Conservation (phyloP, 2,113 vertebrate species). For the Sylvietta virens region DNA sequence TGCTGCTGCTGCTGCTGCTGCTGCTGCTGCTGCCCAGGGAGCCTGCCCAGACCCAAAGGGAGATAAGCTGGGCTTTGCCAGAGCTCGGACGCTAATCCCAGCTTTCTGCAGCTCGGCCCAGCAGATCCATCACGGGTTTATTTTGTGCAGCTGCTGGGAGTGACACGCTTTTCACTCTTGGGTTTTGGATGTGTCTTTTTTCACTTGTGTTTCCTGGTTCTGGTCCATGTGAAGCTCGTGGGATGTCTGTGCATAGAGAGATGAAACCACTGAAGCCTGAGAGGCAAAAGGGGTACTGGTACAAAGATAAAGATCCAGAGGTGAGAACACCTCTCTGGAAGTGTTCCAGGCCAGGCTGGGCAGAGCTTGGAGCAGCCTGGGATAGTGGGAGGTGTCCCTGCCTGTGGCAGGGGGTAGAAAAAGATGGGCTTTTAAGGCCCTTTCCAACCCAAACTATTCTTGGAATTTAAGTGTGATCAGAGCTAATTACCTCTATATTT, state of each 20-base stretch:
- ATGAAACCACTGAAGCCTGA: neutral
- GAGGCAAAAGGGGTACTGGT: neutral
- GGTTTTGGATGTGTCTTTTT: neutral
- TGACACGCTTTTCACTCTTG: neutral
- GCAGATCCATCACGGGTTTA: rapidly evolving
- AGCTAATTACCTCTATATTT: neutral
- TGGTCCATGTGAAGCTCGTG: neutral
- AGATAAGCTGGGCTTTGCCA: neutral
- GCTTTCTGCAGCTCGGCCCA: neutral
- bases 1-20: too few species aligned
- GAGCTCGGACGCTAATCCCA: neutral
- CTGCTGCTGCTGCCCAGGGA: neutral
- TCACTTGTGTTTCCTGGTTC: neutral
- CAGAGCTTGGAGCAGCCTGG: neutral
- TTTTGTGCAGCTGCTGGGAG: neutral
- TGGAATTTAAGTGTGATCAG: neutral
- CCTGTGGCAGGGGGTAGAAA: neutral
- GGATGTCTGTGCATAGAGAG: neutral
- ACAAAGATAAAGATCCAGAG: neutral
- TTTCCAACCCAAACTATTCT: neutral
- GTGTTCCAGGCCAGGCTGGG: neutral
- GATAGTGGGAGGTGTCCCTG: neutral
- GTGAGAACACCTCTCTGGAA: neutral
- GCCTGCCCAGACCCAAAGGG: neutral
- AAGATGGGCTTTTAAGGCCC: neutral